Base-by-base conservation (phyloP, 2,888 invertebrate species). In the Parnassius apollo region DNA sequence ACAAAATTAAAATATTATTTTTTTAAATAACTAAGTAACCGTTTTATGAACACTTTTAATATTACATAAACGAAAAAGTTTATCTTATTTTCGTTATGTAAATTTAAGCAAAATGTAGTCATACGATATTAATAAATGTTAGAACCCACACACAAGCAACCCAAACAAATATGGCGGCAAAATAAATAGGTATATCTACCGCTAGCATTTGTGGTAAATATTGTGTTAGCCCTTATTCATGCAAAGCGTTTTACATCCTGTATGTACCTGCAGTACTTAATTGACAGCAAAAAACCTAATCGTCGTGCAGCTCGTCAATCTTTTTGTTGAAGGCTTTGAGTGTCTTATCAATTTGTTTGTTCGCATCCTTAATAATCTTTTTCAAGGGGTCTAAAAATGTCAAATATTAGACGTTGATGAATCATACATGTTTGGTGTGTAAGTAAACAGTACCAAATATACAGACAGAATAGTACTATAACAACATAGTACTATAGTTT, bases 301-400 rank as follows among this genome's bases (percentile, higher is more conserved):
- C 80, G 69, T 72, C 76, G 69, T 83, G 86, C 48, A 84, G 76
- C 48, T 85, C 81, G 76, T 86, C 83, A 61, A 89, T 65, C 53
- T 71, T 77, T 77, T 87, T 82, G 72, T 69, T 77, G 68, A 90
- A 75, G 25, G 75, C 78, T 70, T 81, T 83, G 65, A 85, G 59
- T 2, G 88, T 86, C 74, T 86, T 88, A 73, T 88, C 84, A 62
- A 88, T 75, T 18, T 81, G 68, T 67, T 85, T 83, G 77, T 86
- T 83, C 60, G 81, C 72, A 48, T 78, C 71, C 73, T 82, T 83
- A 65, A 88, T 73, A 66, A 89, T 71, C 60, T 82, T 48, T 72
- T 83, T 69, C 69, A 82, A 64, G 61, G 77, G 65, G 71, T 77
- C 83, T 82, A 83, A 80, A 71, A 67, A 64, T 69, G 68, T 48